phyloP scores from a whole-genome alignment of 1,140 invertebrate species.

The Lucilia cuprina region DNA sequence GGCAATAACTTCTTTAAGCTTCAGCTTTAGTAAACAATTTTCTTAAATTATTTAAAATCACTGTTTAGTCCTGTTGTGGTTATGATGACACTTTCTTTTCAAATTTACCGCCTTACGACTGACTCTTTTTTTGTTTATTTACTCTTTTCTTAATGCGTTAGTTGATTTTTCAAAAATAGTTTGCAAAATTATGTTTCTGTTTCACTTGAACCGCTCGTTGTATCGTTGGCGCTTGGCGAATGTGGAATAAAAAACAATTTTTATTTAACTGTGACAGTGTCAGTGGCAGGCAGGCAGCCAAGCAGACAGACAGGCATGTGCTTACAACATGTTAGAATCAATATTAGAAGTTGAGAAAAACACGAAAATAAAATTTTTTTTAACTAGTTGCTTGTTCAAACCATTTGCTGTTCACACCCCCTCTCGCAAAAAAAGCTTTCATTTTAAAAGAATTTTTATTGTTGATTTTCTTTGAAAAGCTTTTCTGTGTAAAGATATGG shows the following conservation, averaged over 20 bases:
- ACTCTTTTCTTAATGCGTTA: neutral
- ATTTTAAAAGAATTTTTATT: neutral
- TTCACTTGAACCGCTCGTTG: neutral
- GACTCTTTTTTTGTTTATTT: neutral
- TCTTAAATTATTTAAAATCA: too few species aligned
- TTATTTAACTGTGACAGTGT: too few species aligned
- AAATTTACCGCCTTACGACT: too few species aligned
- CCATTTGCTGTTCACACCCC: neutral
- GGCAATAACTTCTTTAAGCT: too few species aligned
- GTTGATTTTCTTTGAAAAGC: neutral
- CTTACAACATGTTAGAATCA: slow-evolving; percentile 37
- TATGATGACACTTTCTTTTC: too few species aligned
- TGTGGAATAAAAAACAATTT: slow-evolving; percentile 32
- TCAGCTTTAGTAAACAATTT: too few species aligned
- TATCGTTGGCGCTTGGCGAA: slow-evolving; percentile 12
- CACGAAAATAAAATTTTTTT: neutral
- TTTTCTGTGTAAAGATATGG: neutral
- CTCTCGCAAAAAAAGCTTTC: neutral
- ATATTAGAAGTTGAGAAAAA: neutral
- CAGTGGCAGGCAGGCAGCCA: neutral
- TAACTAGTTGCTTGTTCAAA: slow-evolving; percentile 5
- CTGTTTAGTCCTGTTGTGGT: too few species aligned
- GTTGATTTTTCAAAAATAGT: neutral
- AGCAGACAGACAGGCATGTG: slow-evolving; percentile 3
- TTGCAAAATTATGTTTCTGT: neutral